Percentiles rank a stretch among this genome's conserved stretches.
Conservation (phyloP, 2,888 invertebrate genomes). For the Caenorhabditis becei region DNA sequence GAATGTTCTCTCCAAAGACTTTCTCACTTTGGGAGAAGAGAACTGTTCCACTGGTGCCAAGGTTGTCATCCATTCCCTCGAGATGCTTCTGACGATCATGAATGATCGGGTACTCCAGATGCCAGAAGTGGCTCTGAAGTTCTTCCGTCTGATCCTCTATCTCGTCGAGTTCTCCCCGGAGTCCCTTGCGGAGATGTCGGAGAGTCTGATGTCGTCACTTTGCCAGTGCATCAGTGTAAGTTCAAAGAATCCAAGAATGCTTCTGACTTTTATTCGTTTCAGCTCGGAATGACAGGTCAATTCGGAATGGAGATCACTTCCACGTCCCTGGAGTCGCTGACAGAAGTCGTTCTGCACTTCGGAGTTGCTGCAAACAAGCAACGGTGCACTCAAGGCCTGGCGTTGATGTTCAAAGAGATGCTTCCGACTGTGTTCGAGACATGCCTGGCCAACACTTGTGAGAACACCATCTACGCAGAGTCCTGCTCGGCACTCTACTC, state of each 20-base stretch:
- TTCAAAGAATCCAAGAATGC: neutral
- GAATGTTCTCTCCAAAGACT: conserved; percentile 85
- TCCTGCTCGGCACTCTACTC: conserved; percentile 82
- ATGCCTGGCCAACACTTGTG: conserved; percentile 82
- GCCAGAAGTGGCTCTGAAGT: conserved; percentile 77
- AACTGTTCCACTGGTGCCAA: conserved; percentile 65
- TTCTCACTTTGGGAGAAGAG: conserved; percentile 77
- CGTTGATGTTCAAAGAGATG: conserved; percentile 45
- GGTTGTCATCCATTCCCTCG: conserved; percentile 82
- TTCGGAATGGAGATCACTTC: conserved; percentile 72
- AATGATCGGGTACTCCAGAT: conserved; percentile 86
- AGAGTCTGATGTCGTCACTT: conserved; percentile 80
- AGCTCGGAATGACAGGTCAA: conserved; percentile 69
- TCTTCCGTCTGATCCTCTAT: conserved; percentile 86
- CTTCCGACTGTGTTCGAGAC: conserved; percentile 82
- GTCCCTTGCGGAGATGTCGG: conserved; percentile 83
- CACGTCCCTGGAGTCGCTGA: conserved; percentile 67
- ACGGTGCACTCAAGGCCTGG: conserved; percentile 42
- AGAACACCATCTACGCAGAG: conserved; percentile 82
- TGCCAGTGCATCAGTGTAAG: conserved; percentile 79
- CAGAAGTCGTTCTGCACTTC: conserved; percentile 59
- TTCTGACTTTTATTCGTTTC: conserved; percentile 18
- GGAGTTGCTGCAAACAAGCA: conserved; percentile 33
- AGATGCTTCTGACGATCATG: conserved; percentile 88
- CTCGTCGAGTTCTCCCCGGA: conserved; percentile 87